Base-by-base conservation (phyloP, 2,888 invertebrate genomes). In the Pterobdella sp. region DNA sequence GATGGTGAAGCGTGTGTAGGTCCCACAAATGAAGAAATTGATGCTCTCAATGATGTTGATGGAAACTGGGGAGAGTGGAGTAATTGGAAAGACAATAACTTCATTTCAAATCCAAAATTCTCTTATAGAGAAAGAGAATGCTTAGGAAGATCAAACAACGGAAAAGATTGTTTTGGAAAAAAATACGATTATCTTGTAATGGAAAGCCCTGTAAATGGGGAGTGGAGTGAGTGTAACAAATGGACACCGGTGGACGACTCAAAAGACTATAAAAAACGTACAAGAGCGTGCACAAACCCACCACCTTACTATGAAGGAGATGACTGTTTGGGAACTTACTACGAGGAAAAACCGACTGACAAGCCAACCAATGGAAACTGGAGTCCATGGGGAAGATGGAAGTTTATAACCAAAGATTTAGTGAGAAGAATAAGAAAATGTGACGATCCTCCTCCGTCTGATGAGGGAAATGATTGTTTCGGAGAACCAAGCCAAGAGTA, bases 1-100 rank as follows among this genome's bases (percentile, higher is more conserved):
- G 82, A 81, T 52, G 84, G 84, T 1, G 74, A 72, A 4, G 60
- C 67, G 1, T 84, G 84, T 76, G 22, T 29, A 18, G 35, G 35
- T 26, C 32, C 32, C 34, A 31, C 36, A 29, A n/a, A 37, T 18
- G 68, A 68, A 29, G 42, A 35, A 35, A 42, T 37, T n/a, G 68
- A 68, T 32, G n/a, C 29, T 4, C 42, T 37, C 42, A 68, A 36
- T 10, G 37, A 32, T 29, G 71, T 56, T 18, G 71, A 71, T 34
- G 71, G 71, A 26, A 56, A 34, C 18, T 71, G 71, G 71, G 71
- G 71, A 10, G 34, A 63, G n/a, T 71, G 71, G 71, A n/a, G 32
- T 10, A 35, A 34, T 18, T 71, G 71, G 71, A 29, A 3, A 65
- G 65, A 32, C 7, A 29, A 3, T 7, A 31, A 3, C 4, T 4